Base-by-base conservation (phyloP, 2,888 invertebrate genomes). In the Pristionchus maxplancki region DNA sequence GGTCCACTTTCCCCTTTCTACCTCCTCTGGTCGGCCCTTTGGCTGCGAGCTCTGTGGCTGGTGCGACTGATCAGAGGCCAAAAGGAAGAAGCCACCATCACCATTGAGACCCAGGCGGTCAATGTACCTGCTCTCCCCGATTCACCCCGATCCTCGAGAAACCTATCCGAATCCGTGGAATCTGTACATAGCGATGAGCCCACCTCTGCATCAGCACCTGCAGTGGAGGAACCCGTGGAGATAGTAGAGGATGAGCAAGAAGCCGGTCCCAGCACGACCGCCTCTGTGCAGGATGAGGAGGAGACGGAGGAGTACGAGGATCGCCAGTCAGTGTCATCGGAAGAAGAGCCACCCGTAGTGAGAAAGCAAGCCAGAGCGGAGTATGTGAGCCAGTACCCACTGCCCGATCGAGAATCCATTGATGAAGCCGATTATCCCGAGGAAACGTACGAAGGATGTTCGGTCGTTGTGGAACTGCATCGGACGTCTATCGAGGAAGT, bases 11-110 rank as follows among this genome's bases (percentile, higher is more conserved):
- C 85, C 6, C 85, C 85, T 40, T 44, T 85, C 62, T 85, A 85
- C 44, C 58, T 85, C 17, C 44, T 85, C 40, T 85, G 85, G 85
- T 85, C 85, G n/a, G 85, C 85, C 13, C 62, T 85, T 4, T 85
- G 85, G 85, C 44, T 85, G 40, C 37, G 48, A 20, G 85, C 85
- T 0, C 15, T 85, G 28, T 85, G 85, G 85, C 85, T 85, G 0
- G 34, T 85, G 64, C 17, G 85, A 44, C 28, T 85, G 64, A 85
- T 85, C 40, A 85, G 40, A 28, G 85, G 85, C 15, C 85, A 85
- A 40, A 85, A 85, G 62, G 85, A 85, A 24, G 84, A 53, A 17
- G 37, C 48, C n/a, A 44, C 11, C 34, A 67, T 74, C 0, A 67
- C 64, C 64, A 74, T 74, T 31, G 78, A 78, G 78, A 78, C 78